A percentile compares a stretch with the other conserved stretches of the same genome.
Conservation (phyloP, 2,113 vertebrate genomes). For the Hipposideros armiger region DNA sequence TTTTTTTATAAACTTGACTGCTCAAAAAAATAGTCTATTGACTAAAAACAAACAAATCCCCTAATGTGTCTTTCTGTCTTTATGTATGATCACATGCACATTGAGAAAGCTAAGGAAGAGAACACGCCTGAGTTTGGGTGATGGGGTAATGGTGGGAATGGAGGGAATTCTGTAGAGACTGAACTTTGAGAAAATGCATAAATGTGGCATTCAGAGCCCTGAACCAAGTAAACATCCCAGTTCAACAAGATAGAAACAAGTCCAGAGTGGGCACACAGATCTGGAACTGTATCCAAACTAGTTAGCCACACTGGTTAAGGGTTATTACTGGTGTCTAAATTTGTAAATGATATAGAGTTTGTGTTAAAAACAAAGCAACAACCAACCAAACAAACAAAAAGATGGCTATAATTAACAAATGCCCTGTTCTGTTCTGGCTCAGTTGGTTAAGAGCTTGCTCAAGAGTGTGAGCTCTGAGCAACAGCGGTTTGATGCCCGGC, state of each 20-base stretch:
- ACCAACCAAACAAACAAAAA: neutral
- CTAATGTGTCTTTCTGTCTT: neutral
- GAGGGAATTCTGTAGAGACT: neutral
- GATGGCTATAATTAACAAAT: neutral
- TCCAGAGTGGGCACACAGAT: neutral
- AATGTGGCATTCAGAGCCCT: neutral
- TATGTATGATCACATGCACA: neutral
- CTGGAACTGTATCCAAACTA: neutral
- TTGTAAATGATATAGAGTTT: neutral
- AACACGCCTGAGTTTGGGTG: neutral
- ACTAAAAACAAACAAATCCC: neutral
- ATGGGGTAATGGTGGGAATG: neutral
- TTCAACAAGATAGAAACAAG: neutral
- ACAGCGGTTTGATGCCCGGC: too few species aligned
- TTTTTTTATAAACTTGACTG: neutral
- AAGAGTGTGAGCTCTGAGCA: too few species aligned
- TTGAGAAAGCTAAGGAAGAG: neutral
- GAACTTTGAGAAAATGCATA: neutral
- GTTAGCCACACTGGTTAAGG: neutral
- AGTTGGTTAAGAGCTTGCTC: too few species aligned
- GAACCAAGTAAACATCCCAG: neutral
- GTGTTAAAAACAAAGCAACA: neutral
- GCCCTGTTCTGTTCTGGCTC: neutral
- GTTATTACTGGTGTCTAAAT: neutral
- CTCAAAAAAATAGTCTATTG: neutral